phyloP scores from a whole-genome alignment of 2,888 invertebrate species.

The Sesia bembeciformis region DNA sequence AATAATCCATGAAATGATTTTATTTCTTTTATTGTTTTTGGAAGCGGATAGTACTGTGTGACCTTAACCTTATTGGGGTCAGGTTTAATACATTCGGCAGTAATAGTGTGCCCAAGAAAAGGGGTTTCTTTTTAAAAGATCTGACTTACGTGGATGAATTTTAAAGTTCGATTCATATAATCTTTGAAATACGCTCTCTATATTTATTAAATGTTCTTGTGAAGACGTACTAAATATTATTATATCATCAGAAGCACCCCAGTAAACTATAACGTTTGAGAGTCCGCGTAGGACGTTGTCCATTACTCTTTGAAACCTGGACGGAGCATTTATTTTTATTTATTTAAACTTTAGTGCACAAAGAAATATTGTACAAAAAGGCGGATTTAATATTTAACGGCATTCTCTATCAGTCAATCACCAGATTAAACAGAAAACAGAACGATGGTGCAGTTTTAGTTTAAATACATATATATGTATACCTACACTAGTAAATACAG shows the following conservation, averaged over 20 bases:
- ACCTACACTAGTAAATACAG: too few species aligned
- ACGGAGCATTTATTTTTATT: not conserved
- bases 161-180: not conserved
- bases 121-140: not conserved
- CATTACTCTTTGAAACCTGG: not conserved
- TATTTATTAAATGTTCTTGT: not conserved
- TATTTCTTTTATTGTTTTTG: not conserved
- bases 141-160: not conserved
- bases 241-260: not conserved
- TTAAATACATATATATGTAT: too few species aligned
- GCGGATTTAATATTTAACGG: too few species aligned
- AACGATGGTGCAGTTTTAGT: too few species aligned
- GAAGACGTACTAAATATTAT: not conserved
- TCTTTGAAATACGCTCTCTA: not conserved
- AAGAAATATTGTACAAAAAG: too few species aligned
- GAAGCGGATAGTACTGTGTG: not conserved
- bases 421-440: too few species aligned
- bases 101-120: not conserved
- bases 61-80: not conserved
- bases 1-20: not conserved
- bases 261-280: not conserved
- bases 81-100: not conserved
- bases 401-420: too few species aligned
- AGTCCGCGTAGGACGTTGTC: not conserved
- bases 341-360: too few species aligned